Evolutionary conservation across 2,113 vertebrate species (phyloP), one percentile per base, ranked within the genome.

Genomic region (Gopherus evgoodei): DNA sequence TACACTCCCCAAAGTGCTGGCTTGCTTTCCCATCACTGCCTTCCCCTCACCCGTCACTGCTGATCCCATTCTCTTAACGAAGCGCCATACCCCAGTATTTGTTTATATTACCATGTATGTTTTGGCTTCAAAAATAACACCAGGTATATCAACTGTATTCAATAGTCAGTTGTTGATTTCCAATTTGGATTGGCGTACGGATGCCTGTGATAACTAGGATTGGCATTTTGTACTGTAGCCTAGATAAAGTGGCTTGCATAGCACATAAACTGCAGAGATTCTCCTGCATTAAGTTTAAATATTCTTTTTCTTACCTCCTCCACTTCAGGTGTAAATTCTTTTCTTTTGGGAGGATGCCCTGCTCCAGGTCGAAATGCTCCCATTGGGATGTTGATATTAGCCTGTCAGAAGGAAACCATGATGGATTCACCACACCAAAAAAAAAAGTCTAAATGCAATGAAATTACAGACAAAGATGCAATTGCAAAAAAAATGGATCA

Each of bases 311-410:
- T 99, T 94, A 99, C 99, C 99, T 99, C 99, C 22, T 99, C 99
- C 81, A 90, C 96, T 93, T 99, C 99, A 76, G 97, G 97, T 96
- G 98, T 97, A 94, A 98, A 96, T 97, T 99, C 99, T 99, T 99
- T 99, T 98, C 98, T 99, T 98, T 98, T 99, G 38, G 99, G 99
- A 97, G 99, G 99, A 97, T 99, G 99, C 91, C 99, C 99, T 57
- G 99, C 99, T 97, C 99, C 99, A 91, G 99, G 99, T 97, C 99
- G 99, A 97, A 99, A 98, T 96, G 98, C 99, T 98, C 99, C 99
- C 99, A 99, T 99, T 87, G 99, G 99, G 98, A 99, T 99, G 98
- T 99, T 99, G 97, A 99, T 98, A 98, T 99, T 99, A 98, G 99
- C 99, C 99, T 99, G 98, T 83, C 91, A 96, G 93, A 89, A 97